Conservation (phyloP, 1,140 invertebrate genomes). For the Bombus polaris region DNA sequence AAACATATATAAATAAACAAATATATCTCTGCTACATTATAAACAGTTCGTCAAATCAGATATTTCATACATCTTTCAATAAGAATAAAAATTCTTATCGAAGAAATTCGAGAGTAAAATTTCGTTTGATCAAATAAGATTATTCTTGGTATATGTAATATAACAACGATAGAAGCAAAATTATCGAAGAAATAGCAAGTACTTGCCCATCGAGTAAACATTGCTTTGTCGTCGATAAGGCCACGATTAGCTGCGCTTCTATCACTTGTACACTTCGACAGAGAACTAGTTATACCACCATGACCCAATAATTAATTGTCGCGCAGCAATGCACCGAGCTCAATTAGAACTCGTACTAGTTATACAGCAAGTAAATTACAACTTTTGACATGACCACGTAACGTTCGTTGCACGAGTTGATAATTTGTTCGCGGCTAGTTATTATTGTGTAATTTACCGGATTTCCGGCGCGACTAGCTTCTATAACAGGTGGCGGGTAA, state of each 20-base stretch:
- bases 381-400: slow-evolving; percentile 27
- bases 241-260: slow-evolving; percentile 19
- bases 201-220: neutral
- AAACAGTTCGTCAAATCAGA: too few relatives aligned
- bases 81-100: too few relatives aligned
- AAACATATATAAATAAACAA: too few relatives aligned
- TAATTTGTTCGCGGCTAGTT: slow-evolving; percentile 32
- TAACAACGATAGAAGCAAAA: too few relatives aligned
- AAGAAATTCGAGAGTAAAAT: too few relatives aligned
- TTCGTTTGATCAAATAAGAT: too few relatives aligned
- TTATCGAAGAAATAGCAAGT: neutral
- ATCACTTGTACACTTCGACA: slow-evolving; percentile 7
- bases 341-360: slow-evolving; percentile 29
- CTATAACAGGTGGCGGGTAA: neutral
- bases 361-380: slow-evolving; percentile 30
- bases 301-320: slow-evolving; percentile 45
- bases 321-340: neutral
- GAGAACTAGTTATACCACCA: slow-evolving; percentile 19
- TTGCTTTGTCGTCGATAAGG: slow-evolving; percentile 31
- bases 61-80: too few relatives aligned
- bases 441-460: slow-evolving; percentile 5
- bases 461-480: neutral
- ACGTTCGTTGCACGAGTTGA: slow-evolving; percentile 7
- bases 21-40: too few relatives aligned
- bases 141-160: too few relatives aligned